These are phyloP conservation scores for Acanthosepion pharaonis DNA, from an alignment of 2,888 invertebrate species.

Conservation along the genomic window DNA sequence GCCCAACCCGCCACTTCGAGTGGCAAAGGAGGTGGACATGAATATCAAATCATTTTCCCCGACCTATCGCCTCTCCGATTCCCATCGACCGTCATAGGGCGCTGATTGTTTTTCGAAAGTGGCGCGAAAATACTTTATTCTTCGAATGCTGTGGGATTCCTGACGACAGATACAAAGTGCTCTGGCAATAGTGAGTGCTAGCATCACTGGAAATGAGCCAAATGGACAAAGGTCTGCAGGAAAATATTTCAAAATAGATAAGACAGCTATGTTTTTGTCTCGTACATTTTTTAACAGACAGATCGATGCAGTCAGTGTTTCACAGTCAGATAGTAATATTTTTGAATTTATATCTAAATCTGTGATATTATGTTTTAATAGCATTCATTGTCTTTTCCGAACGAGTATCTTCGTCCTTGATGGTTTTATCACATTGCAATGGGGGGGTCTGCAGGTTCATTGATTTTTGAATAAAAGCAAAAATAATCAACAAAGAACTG, in stretches of 20 bases:
- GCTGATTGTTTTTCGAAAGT: neutral
- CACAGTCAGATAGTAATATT: too few species aligned
- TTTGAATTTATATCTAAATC: too few species aligned
- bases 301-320: too few species aligned
- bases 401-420: too few species aligned
- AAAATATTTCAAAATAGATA: too few species aligned
- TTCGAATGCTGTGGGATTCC: neutral
- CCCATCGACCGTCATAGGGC: neutral
- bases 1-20: neutral
- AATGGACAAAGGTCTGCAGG: neutral
- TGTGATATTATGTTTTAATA: too few species aligned
- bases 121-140: neutral
- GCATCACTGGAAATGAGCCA: neutral
- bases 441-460: too few species aligned
- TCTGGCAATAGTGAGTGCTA: neutral
- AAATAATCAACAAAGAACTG: too few species aligned
- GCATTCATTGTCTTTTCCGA: too few species aligned
- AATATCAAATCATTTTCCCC: neutral
- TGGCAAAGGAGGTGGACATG: neutral
- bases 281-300: neutral
- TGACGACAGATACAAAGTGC: conserved; percentile 33
- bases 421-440: too few species aligned
- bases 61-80: neutral
- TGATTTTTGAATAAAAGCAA: too few species aligned
- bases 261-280: neutral